Evolutionary conservation across 2,888 invertebrate genomes (phyloP), one percentile per base, ranked within the genome.

Genomic region (Caenorhabditis sp.): DNA sequence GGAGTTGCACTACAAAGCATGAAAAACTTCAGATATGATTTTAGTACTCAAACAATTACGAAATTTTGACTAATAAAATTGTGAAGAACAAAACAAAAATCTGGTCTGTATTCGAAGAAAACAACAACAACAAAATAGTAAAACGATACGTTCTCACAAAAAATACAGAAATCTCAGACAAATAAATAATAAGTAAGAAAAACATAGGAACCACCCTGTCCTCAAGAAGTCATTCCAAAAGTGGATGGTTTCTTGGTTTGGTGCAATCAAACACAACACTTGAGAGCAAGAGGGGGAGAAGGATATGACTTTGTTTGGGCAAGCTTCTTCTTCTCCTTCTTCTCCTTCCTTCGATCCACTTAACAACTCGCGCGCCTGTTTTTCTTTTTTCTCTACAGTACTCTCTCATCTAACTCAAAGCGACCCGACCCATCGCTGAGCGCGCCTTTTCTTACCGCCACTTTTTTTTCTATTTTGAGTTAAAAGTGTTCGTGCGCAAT

Each of bases 231-330:
- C 17, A 26, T 56, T 54, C 31, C 58, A 59, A 65, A 53, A 56
- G 62, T 60, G 63, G 62, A 65, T 36, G 52, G 52, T 69, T 69
- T 43, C 43, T 43, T 43, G 43, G 43, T 43, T 54, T 61, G 64
- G 57, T 63, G 63, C 38, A 63, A 38, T 67, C 68, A 73, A 65
- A 63, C 68, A 73, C 73, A 73, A 73, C 73, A 73, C 73, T 73
- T 73, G 73, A 73, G 68, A 64, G 65, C 12, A 17, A 53, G 10
- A 53, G 53, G 53, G 53, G 21, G 25, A 53, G n/a, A 53, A 25
- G 53, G 60, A 65, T 67, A 67, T 72, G 67, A 67, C 72, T 72
- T 68, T 73, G 73, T 73, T 73, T 73, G 73, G 68, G 73, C 68
- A 73, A 68, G 73, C 62, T 59, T 43, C 43, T 43, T 43, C 43